phyloP scores from a whole-genome alignment of 2,113 vertebrate genomes.

The Cyrtonyx montezumae region DNA sequence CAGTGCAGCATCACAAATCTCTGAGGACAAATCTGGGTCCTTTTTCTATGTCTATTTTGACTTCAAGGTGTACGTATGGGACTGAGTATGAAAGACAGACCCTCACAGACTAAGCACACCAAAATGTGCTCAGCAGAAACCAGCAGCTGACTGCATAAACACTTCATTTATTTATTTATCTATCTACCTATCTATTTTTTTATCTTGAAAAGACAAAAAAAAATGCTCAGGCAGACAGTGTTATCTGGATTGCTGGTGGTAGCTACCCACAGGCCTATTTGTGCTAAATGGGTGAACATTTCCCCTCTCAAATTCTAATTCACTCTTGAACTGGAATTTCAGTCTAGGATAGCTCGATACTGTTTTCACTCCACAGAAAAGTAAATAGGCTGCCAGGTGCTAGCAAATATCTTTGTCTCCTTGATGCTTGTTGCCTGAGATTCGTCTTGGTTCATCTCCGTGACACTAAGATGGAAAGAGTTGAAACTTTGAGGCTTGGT shows the following conservation, averaged over 20 bases:
- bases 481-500: not conserved
- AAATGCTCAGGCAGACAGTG: accelerated
- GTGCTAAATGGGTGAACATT: not conserved
- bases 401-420: not conserved
- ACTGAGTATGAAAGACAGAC: accelerated
- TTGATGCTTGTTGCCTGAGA: not conserved
- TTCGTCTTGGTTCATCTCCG: not conserved
- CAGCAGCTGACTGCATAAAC: not conserved
- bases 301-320: not conserved
- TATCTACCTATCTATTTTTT: not conserved
- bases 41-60: not conserved
- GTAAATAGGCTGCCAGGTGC: not conserved
- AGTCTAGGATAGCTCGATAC: not conserved
- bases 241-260: not conserved
- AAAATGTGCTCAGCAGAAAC: not conserved
- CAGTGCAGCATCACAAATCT: not conserved
- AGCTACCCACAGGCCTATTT: not conserved
- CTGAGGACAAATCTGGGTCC: not conserved
- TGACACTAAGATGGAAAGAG: not conserved
- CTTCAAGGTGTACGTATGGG: not conserved
- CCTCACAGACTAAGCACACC: not conserved
- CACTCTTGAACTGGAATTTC: not conserved
- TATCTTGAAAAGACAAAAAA: not conserved
- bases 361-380: not conserved
- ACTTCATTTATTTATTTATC: too few relatives aligned